Conservation (phyloP, 2,797 vertebrate species). For the Betta splendens region DNA sequence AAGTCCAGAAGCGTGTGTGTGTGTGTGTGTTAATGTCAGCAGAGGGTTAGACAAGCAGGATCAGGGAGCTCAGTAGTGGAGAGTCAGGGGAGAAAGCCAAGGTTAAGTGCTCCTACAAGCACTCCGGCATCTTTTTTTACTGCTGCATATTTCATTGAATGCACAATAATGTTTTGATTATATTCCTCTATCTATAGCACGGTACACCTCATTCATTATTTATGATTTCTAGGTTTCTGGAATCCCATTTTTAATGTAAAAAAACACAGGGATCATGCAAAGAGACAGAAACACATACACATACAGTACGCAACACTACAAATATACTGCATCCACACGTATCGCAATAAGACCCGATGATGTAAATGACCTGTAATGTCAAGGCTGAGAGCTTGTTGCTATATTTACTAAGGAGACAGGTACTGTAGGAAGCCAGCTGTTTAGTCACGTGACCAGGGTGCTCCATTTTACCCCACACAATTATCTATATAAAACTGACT, state of each 20-base stretch:
- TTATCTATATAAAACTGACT: conserved; percentile 26
- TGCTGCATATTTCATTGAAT: conserved; percentile 45
- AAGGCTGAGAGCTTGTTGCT: too few species aligned
- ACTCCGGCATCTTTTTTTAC: conserved; percentile 24
- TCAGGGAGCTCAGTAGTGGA: conserved; percentile 17
- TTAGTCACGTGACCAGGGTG: not conserved
- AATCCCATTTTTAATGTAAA: too few species aligned
- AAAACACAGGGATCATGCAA: too few species aligned
- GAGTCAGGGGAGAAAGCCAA: conserved; percentile 22
- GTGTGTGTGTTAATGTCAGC: conserved; percentile 73
- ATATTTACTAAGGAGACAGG: too few species aligned
- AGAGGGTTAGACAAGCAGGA: conserved; percentile 15
- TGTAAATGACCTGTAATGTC: too few species aligned
- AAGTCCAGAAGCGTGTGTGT: conserved; percentile 64
- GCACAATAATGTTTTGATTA: conserved; percentile 23
- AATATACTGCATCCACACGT: too few species aligned
- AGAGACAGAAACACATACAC: not conserved
- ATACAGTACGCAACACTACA: too few species aligned
- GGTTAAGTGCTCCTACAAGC: conserved; percentile 41
- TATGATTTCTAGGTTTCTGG: too few species aligned
- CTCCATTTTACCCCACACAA: conserved; percentile 7
- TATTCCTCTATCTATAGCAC: not conserved
- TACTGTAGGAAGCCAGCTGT: too few species aligned
- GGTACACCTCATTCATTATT: conserved; percentile 7
- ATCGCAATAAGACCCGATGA: too few species aligned